Conservation (phyloP, 2,797 vertebrate species). For the Echeneis naucrates region DNA sequence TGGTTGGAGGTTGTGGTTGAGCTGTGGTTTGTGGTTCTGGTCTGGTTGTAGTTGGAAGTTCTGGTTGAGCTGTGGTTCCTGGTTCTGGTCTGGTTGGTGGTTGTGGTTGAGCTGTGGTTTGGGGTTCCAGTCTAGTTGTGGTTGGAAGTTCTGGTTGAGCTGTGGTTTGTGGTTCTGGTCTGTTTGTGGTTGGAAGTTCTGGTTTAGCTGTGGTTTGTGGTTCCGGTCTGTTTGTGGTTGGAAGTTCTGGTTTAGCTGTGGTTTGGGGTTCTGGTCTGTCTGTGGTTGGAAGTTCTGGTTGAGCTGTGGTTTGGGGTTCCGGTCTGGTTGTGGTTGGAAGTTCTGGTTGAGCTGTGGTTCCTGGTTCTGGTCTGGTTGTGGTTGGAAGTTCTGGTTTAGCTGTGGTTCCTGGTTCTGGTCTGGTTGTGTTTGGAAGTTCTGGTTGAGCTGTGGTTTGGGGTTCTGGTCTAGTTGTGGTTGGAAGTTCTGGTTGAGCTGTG, state of each 20-base stretch:
- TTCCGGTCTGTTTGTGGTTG: slow-evolving; percentile 5
- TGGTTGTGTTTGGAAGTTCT: not conserved
- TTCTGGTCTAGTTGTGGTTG: too few relatives aligned
- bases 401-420: slow-evolving; percentile 24
- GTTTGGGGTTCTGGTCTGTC: too few relatives aligned
- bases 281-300: slow-evolving; percentile 32
- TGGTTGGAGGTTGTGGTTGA: too few relatives aligned
- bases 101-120: not conserved
- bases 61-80: too few relatives aligned
- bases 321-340: slow-evolving; percentile 7
- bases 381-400: slow-evolving; percentile 16
- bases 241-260: not conserved
- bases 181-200: not conserved
- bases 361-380: too few relatives aligned
- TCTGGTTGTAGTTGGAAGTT: too few relatives aligned
- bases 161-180: not conserved
- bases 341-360: not conserved
- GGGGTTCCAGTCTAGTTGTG: not conserved
- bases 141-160: slow-evolving; percentile 2
- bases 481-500: too few relatives aligned
- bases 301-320: slow-evolving; percentile 27
- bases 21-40: too few relatives aligned
- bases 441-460: not conserved
- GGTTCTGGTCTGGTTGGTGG: too few relatives aligned
- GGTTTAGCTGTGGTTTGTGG: slow-evolving; percentile 41